Conservation (phyloP, 2,888 invertebrate genomes). For the Trichogramma evanescens region DNA sequence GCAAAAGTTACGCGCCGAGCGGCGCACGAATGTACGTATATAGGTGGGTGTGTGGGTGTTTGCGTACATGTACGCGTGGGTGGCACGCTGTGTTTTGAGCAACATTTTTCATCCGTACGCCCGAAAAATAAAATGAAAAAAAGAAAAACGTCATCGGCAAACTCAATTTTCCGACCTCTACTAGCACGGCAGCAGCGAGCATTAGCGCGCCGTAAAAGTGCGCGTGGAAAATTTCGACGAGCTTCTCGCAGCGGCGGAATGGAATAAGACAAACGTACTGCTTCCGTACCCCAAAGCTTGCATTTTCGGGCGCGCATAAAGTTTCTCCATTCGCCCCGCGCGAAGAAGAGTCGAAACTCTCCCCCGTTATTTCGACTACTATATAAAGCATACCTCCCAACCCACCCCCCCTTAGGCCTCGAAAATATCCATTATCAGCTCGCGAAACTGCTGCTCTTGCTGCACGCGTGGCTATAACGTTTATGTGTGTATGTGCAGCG, state of each 20-base stretch:
- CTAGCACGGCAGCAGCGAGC: background rate
- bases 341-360: no score
- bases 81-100: slow-evolving; percentile 6
- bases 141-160: background rate
- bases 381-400: no score
- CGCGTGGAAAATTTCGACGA: background rate
- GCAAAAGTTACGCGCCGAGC: no score
- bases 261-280: slow-evolving; percentile 12
- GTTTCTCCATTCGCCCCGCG: background rate
- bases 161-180: slow-evolving; percentile 9
- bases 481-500: no score
- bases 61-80: no score
- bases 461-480: no score
- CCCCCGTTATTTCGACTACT: no score
- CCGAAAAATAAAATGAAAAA: background rate
- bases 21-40: no score
- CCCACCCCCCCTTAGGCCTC: background rate
- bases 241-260: background rate
- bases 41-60: no score
- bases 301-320: background rate
- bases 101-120: slow-evolving; percentile 4
- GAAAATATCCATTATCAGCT: slow-evolving; percentile 24
- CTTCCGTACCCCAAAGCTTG: background rate
- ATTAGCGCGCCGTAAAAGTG: background rate
- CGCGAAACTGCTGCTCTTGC: no score